These are phyloP conservation scores for Rhegmatorhina hoffmannsi DNA, from an alignment of 2,113 vertebrate genomes.

Conservation along the genomic window DNA sequence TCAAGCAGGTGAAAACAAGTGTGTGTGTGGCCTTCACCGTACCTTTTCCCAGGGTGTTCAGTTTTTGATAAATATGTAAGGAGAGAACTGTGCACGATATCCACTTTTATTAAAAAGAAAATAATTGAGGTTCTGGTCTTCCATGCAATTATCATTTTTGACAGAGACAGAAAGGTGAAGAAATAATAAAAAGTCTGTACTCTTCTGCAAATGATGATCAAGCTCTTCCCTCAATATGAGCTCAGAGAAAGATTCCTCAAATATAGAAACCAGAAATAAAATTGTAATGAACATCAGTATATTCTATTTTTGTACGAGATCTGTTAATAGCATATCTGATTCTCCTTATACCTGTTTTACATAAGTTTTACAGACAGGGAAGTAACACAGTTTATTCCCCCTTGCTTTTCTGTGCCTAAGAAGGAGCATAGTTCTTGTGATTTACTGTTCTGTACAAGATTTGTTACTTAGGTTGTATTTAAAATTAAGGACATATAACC, in stretches of 20 bases:
- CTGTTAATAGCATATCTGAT: neutral
- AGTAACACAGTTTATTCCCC: neutral
- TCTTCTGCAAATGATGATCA: conserved; percentile 51
- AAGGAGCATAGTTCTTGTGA: neutral
- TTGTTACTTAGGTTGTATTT: neutral
- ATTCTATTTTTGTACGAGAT: neutral
- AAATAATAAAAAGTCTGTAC: conserved; percentile 13
- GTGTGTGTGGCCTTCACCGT: neutral
- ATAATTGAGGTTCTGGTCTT: neutral
- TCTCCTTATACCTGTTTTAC: neutral
- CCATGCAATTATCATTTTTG: conserved; percentile 29
- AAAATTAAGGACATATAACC: neutral
- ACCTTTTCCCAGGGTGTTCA: neutral
- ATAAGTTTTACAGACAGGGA: neutral
- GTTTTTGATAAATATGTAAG: neutral
- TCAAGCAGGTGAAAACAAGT: conserved; percentile 4
- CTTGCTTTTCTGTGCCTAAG: neutral
- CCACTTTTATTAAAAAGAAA: neutral
- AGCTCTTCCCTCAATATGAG: conserved; percentile 1
- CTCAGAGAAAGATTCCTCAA: conserved; percentile 25
- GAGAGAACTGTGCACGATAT: neutral
- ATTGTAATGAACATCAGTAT: neutral
- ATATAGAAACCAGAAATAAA: neutral
- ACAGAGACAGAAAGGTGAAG: conserved; percentile 2
- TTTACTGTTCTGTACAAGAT: neutral